Percentiles rank a stretch among this genome's conserved stretches.
Evolutionary conservation across 2,888 invertebrate species (phyloP).

Genomic region (Scaptomyza cyrtandrae): DNA sequence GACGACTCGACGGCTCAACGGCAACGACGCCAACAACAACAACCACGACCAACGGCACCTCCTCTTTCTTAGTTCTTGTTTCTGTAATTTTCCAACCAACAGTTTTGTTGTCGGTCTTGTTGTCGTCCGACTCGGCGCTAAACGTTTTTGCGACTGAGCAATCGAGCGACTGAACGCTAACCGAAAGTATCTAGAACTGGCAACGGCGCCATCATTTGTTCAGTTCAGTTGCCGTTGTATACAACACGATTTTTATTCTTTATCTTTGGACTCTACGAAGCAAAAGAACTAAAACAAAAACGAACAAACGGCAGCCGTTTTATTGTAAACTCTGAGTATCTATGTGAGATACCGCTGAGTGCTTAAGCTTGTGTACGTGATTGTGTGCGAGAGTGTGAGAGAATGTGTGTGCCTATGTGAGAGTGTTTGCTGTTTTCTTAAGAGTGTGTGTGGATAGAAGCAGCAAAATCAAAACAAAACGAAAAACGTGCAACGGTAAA

Average conservation of each 20-base stretch:
- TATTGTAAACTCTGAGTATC: slow-evolving; percentile 26
- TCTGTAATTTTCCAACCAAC: slow-evolving; percentile 51
- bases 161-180: slow-evolving; percentile 49
- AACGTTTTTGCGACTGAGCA: slow-evolving; percentile 78
- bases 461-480: slow-evolving; percentile 76
- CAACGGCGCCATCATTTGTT: slow-evolving; percentile 34
- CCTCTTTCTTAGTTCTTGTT: slow-evolving; percentile 14
- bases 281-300: slow-evolving; percentile 79
- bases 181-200: slow-evolving; percentile 82
- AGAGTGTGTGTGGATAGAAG: slow-evolving; percentile 52
- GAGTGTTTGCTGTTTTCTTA: not conserved
- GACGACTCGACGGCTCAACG: slow-evolving; percentile 3
- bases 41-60: not conserved
- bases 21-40: not conserved
- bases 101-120: slow-evolving; percentile 32
- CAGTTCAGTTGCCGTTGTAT: slow-evolving; percentile 28
- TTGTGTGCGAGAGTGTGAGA: slow-evolving; percentile 14
- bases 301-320: slow-evolving; percentile 38
- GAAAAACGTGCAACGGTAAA: slow-evolving; percentile 73
- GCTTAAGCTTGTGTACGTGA: not conserved
- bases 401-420: slow-evolving; percentile 4
- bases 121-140: slow-evolving; percentile 65
- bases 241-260: slow-evolving; percentile 61
- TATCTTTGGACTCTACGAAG: slow-evolving; percentile 67
- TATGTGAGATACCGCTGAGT: slow-evolving; percentile 34